Conservation (phyloP, 2,113 vertebrate species). For the Eonycteris spelaea region DNA sequence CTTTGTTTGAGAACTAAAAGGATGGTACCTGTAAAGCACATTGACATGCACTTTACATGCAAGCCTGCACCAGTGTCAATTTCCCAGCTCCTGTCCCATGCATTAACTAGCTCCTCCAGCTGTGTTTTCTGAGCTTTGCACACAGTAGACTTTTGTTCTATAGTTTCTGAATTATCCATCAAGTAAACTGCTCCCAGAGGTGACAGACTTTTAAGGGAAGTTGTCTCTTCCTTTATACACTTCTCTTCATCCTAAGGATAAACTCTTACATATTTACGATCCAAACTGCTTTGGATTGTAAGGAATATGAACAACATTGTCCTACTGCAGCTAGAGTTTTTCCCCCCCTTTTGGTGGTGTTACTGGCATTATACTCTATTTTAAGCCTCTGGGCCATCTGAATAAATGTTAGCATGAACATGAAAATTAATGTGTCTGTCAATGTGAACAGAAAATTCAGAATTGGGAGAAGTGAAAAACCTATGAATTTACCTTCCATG, state of each 20-base stretch:
- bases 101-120: neutral
- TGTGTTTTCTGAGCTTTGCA: neutral
- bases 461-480: neutral
- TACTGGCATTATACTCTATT: neutral
- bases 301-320: neutral
- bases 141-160: neutral
- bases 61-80: rapidly evolving
- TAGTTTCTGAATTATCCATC: neutral
- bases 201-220: neutral
- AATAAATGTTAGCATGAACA: neutral
- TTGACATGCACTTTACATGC: neutral
- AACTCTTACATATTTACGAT: neutral
- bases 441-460: neutral
- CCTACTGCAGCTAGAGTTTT: neutral
- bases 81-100: rapidly evolving
- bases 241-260: neutral
- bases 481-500: neutral
- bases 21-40: neutral
- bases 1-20: neutral
- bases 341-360: neutral
- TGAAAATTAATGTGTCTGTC: neutral
- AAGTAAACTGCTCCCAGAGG: neutral
- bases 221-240: neutral
- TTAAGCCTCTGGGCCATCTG: neutral
- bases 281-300: neutral